phyloP scores from a whole-genome alignment of 2,797 vertebrate genomes.

The Hapalemur alaotrensis region DNA sequence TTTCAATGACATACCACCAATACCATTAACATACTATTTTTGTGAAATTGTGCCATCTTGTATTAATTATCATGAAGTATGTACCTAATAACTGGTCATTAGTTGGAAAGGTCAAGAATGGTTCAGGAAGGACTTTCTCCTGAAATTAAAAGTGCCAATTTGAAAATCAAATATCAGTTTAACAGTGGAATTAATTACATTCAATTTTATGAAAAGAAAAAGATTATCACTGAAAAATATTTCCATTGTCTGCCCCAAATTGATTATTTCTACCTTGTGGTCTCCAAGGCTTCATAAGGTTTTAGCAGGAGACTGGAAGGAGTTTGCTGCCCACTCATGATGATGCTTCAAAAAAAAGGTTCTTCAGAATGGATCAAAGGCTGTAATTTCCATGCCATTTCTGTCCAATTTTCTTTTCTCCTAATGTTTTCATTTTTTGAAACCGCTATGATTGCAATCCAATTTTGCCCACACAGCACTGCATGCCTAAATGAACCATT shows the following conservation, averaged over 20 bases:
- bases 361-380: constrained; percentile 85
- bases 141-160: constrained; percentile 60
- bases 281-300: constrained; percentile 79
- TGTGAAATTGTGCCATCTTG: constrained; percentile 31
- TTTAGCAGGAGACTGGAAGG: constrained; percentile 82
- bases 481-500: constrained; percentile 86
- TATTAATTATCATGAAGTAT: neutral
- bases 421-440: constrained; percentile 86
- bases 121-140: constrained; percentile 62
- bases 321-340: constrained; percentile 83
- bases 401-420: constrained; percentile 87
- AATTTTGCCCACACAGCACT: constrained; percentile 86
- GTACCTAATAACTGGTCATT: constrained; percentile 45
- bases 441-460: constrained; percentile 87
- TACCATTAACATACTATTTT: constrained; percentile 7
- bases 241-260: constrained; percentile 74
- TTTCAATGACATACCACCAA: constrained; percentile 35
- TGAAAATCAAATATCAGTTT: constrained; percentile 63
- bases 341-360: constrained; percentile 83
- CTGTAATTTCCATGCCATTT: constrained; percentile 88
- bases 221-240: constrained; percentile 70
- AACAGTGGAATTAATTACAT: constrained; percentile 73
- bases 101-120: constrained; percentile 70
- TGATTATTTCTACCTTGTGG: constrained; percentile 77
- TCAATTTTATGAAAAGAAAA: constrained; percentile 65